These are phyloP conservation scores for Sinopyrophorus schimmeli DNA, from an alignment of 2,888 invertebrate species.

Conservation along the genomic window DNA sequence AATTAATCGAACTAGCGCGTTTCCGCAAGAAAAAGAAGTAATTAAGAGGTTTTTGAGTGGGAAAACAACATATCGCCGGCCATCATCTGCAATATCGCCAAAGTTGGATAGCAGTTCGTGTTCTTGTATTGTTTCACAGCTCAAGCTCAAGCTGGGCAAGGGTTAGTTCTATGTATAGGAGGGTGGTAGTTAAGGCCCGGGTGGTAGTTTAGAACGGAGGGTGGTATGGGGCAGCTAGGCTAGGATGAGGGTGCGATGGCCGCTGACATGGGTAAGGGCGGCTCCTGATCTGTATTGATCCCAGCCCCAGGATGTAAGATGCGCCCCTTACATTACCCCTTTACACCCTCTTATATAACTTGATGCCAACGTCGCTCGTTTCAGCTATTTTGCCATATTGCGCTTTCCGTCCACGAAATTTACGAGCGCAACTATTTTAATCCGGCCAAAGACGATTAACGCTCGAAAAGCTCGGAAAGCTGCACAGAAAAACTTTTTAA, in stretches of 20 bases:
- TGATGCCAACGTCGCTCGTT: conserved; percentile 22
- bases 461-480: too few species aligned
- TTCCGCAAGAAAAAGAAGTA: too few species aligned
- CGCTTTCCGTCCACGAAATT: too few species aligned
- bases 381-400: conserved; percentile 18
- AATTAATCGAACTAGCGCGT: too few species aligned
- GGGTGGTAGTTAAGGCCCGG: conserved; percentile 36
- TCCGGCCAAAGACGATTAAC: too few species aligned
- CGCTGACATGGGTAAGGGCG: conserved; percentile 57
- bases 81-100: conserved; percentile 29
- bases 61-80: conserved; percentile 13
- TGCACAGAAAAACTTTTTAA: too few species aligned
- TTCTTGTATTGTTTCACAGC: conserved; percentile 36
- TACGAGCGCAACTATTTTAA: too few species aligned
- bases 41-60: conserved; percentile 6
- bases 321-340: conserved; percentile 54
- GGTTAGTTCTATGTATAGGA: conserved; percentile 32
- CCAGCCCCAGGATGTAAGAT: conserved; percentile 56
- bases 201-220: conserved; percentile 35
- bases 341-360: conserved; percentile 37
- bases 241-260: conserved; percentile 49
- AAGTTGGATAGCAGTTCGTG: conserved; percentile 31
- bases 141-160: conserved; percentile 30
- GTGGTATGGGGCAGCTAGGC: conserved; percentile 35
- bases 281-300: conserved; percentile 58